Evolutionary conservation across 2,113 vertebrate genomes (phyloP).

Genomic region (Scatophagus argus): DNA sequence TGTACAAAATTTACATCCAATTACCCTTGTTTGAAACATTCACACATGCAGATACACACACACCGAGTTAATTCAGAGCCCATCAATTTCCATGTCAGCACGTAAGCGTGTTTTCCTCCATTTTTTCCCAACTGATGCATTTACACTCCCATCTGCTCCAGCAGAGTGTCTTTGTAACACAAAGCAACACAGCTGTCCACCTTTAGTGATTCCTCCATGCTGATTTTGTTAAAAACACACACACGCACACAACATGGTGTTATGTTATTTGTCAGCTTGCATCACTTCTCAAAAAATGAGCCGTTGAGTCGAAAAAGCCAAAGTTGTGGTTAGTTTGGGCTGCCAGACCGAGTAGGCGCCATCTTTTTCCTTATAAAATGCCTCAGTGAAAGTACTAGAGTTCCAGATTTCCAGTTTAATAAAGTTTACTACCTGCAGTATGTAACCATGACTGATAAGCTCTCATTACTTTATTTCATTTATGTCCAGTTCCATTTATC

Average conservation of each 20-base stretch:
- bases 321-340: conserved; percentile 11
- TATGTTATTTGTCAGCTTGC: neutral
- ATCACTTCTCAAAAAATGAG: neutral
- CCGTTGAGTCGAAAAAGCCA: neutral
- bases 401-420: conserved; percentile 27
- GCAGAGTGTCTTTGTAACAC: neutral
- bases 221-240: neutral
- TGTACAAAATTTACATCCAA: conserved; percentile 11
- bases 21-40: conserved; percentile 22
- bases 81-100: neutral
- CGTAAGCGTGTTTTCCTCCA: neutral
- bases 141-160: neutral
- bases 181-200: neutral
- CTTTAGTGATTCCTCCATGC: neutral
- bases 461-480: neutral
- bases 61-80: neutral
- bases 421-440: too few species aligned
- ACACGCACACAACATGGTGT: neutral
- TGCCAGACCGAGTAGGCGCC: conserved; percentile 38
- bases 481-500: neutral
- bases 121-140: neutral
- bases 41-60: conserved; percentile 1
- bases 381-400: neutral
- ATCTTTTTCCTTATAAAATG: conserved; percentile 43
- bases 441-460: too few species aligned